Evolutionary conservation across 2,113 vertebrate genomes (phyloP), one percentile per base, ranked within the genome.

Genomic region (Mus pahari): DNA sequence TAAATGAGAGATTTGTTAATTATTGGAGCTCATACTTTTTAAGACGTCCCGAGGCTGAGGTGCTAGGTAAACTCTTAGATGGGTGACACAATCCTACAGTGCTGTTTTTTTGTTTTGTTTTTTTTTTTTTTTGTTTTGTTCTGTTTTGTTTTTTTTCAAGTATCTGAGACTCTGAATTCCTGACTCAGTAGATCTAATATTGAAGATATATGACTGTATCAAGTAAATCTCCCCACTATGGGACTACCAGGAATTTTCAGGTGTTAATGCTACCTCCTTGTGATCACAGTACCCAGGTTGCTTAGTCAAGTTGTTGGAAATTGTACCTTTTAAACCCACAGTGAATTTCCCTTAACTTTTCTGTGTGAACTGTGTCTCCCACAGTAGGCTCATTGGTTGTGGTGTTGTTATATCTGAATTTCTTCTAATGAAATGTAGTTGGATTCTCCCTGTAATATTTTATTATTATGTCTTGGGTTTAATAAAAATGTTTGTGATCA

Each of bases 1-100:
- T 98, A 98, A 98, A 97, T 94, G 94, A 97, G 82, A 94, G 58
- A 79, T 91, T 96, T 96, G 97, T 96, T 97, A 48, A 87, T 97
- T 97, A 82, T 97, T 95, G 86, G 86, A 96, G 73, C 87, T 94
- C 81, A 86, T 79, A 91, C 50, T 92, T 97, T 94, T 83, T 24
- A 31, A 53, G 39, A 93, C 42, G 39, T 86, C 86, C 66, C 94
- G 75, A 91, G 77, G 26, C 74, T 71, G 33, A 88, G 45, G 90
- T 92, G 81, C 75, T 79, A 79, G 66, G 64, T 94, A 81, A 93
- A 55, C 24, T 66, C 8, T 81, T 86, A 68, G 83, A 94, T 96
- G n/a, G 71, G n/a, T 33, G 75, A 42, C 75, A 92, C 88, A 3
- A 55, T 82, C 68, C 88, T 83, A 79, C 0, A 77, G 74, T 92